phyloP scores from a whole-genome alignment of 1,140 invertebrate genomes.

The Ectropis grisescens region DNA sequence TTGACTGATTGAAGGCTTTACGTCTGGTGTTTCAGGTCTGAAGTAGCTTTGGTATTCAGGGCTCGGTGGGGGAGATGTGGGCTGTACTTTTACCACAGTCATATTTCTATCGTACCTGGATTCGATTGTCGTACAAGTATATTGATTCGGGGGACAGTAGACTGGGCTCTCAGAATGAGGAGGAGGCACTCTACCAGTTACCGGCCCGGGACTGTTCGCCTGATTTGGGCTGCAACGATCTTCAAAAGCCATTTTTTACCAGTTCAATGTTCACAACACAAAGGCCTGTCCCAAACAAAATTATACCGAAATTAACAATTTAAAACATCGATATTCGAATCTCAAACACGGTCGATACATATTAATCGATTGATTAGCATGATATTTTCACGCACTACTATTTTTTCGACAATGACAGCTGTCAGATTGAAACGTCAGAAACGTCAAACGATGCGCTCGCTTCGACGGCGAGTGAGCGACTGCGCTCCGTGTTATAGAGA shows the following conservation, averaged over 20 bases:
- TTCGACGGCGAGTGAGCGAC: constrained; percentile 38
- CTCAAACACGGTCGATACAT: constrained; percentile 13
- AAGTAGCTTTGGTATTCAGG: constrained; percentile 48
- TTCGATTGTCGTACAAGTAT: constrained; percentile 57
- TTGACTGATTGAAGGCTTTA: constrained; percentile 36
- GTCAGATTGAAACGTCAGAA: constrained; percentile 44
- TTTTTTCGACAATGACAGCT: constrained; percentile 23
- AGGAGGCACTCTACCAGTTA: constrained; percentile 42
- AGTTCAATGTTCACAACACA: constrained; percentile 5
- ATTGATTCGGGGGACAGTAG: constrained; percentile 37
- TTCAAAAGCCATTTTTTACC: constrained; percentile 69
- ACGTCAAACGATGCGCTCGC: constrained; percentile 27
- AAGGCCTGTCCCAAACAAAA: constrained; percentile 7
- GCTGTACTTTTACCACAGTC: constrained; percentile 48
- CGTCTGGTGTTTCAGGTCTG: constrained; percentile 47
- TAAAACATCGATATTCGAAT: constrained; percentile 17
- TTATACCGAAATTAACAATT: constrained; percentile 8
- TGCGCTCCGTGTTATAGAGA: constrained; percentile 19
- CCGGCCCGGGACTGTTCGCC: constrained; percentile 67
- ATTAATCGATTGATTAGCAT: constrained; percentile 31
- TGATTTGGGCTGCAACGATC: constrained; percentile 73
- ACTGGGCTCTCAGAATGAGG: constrained; percentile 31
- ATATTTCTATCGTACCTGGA: constrained; percentile 38
- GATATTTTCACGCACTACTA: constrained; percentile 20
- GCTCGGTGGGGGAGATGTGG: constrained; percentile 35